These are phyloP conservation scores for Drosophila saltans DNA, from an alignment of 1,140 invertebrate genomes.

Conservation along the genomic window DNA sequence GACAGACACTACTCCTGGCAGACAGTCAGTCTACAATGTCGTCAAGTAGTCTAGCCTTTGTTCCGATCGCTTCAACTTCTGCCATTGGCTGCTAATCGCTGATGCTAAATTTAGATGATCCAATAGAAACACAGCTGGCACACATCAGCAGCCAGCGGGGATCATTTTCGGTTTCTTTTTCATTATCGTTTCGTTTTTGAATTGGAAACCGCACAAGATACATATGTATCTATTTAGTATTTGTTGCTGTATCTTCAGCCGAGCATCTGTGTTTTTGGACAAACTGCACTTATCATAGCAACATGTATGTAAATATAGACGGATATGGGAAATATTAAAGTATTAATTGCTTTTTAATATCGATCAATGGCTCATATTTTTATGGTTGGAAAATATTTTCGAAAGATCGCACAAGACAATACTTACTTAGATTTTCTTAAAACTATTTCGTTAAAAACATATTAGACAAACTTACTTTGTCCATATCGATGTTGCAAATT, in stretches of 20 bases:
- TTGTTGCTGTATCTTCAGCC: background rate
- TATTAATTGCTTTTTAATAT: constrained; percentile 19
- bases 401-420: background rate
- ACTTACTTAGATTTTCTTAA: too few relatives aligned
- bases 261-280: constrained; percentile 18
- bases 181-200: constrained; percentile 6
- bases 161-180: constrained; percentile 15
- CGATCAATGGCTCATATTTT: background rate
- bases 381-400: background rate
- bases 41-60: constrained; percentile 61
- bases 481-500: too few relatives aligned
- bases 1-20: constrained; percentile 39
- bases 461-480: too few relatives aligned
- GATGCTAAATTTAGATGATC: constrained; percentile 61
- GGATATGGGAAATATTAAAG: constrained; percentile 1
- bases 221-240: constrained; percentile 8
- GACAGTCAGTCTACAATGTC: constrained; percentile 57
- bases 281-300: constrained; percentile 5
- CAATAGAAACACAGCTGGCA: constrained; percentile 71
- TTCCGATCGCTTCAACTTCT: constrained; percentile 12
- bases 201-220: constrained; percentile 23
- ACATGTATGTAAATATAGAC: background rate
- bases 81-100: constrained; percentile 80
- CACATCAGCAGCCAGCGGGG: constrained; percentile 40
- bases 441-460: too few relatives aligned